Base-by-base conservation (phyloP, 2,888 invertebrate species). In the Cantharis nigra region DNA sequence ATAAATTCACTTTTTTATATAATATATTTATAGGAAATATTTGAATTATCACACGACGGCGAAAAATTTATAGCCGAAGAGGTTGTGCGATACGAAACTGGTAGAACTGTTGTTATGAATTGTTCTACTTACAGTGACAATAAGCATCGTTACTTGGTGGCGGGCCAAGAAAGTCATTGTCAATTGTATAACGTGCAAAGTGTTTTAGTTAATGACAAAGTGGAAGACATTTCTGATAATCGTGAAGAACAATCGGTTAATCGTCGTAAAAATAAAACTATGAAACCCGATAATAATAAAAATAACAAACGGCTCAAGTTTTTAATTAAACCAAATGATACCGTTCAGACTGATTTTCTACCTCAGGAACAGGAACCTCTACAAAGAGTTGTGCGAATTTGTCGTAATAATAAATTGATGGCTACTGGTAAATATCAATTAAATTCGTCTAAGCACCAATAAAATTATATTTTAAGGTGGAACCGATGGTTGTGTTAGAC, bases 121-220 rank as follows among this genome's bases (percentile, higher is more conserved):
- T 95, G 96, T 86, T 93, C 95, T 0, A 92, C 95, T 5, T 92
- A 91, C 78, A 94, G 91, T 82, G 91, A 93, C 81, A 93, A 93
- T 65, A 94, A 95, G 83, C 92, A 93, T 84, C 94, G 94, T 13
- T 94, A 94, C 88, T 89, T 98, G 71, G 95, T 96, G 1, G 97
- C 97, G 9, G 98, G 98, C 0, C 96, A 97, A 89, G 97, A 98
- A 89, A 96, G 95, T 80, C 95, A 97, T 85, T 97, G 96, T 86
- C 96, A 96, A 87, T 90, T 97, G 83, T 97, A 97, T 86, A 92
- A 92, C 85, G 94, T 96, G 3, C 88, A 89, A 77, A 88, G 88
- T 70, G 88, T 90, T 76, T 86, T 91, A 74, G 87, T 90, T 16
- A 88, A 89, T 75, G 88, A 88, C 78, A 88, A 89, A 23, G 86